Conservation (phyloP, 2,113 vertebrate genomes). For the Copsychus sechellarum region DNA sequence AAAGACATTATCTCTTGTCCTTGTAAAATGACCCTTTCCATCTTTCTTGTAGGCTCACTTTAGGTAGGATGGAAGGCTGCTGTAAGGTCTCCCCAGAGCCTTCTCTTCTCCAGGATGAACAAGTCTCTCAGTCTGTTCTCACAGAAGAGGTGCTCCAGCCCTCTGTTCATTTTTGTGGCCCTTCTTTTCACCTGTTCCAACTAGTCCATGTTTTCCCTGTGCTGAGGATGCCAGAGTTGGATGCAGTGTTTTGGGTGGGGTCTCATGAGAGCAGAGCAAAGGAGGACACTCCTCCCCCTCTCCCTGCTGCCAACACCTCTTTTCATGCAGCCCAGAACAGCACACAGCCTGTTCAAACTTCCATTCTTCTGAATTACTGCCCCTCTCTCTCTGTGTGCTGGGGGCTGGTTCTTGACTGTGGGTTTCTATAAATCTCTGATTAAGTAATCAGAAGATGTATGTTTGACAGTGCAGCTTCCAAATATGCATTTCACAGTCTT, state of each 20-base stretch:
- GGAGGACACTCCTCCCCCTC: neutral
- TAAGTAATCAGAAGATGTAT: neutral
- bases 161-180: neutral
- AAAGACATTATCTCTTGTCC: neutral
- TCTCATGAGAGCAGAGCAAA: neutral
- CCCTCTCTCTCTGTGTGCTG: too few species aligned
- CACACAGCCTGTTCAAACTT: neutral
- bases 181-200: neutral
- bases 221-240: neutral
- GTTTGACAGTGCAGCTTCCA: neutral
- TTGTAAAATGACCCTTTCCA: neutral
- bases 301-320: neutral
- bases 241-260: neutral
- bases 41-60: neutral
- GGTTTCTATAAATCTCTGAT: neutral
- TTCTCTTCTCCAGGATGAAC: neutral
- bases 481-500: neutral
- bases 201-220: neutral
- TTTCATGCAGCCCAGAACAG: neutral
- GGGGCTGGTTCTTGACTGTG: neutral
- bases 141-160: neutral
- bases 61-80: neutral
- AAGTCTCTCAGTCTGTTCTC: neutral
- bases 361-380: neutral
- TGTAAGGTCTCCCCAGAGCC: neutral